phyloP scores from a whole-genome alignment of 2,113 vertebrate genomes.

The Ahaetulla prasina region DNA sequence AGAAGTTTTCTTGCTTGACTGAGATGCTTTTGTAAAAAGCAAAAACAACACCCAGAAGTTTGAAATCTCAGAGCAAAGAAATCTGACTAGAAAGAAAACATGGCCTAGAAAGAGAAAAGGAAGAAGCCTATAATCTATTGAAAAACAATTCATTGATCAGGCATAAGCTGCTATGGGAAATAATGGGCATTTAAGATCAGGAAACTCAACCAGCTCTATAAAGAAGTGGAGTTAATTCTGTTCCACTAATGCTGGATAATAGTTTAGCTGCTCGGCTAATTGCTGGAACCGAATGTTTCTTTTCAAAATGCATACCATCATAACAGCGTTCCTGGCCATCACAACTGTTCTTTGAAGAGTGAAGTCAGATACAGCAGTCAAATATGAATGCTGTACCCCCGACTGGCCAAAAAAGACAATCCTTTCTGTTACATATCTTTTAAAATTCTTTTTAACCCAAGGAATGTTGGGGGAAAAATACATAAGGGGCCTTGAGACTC shows the following conservation, averaged over 20 bases:
- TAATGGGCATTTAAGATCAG: neutral
- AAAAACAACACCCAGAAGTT: neutral
- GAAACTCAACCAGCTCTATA: neutral
- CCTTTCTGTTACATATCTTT: neutral
- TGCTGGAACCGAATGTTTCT: neutral
- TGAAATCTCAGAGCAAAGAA: neutral
- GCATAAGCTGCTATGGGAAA: neutral
- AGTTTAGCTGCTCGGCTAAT: neutral
- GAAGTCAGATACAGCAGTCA: neutral
- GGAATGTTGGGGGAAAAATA: neutral
- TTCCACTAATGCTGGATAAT: neutral
- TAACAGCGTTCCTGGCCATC: neutral
- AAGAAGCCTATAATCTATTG: neutral
- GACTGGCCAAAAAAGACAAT: neutral
- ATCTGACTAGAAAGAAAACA: neutral
- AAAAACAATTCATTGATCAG: neutral
- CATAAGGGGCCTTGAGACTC: neutral
- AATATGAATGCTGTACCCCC: neutral
- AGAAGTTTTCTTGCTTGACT: neutral
- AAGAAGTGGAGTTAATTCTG: neutral
- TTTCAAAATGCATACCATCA: neutral
- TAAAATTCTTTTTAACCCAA: neutral
- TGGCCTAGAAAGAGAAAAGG: neutral
- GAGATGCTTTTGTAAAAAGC: neutral
- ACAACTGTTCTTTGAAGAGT: neutral